Percentiles rank a stretch among this genome's conserved stretches.
phyloP scores from a whole-genome alignment of 2,797 vertebrate species.

The Okamejei kenojei region DNA sequence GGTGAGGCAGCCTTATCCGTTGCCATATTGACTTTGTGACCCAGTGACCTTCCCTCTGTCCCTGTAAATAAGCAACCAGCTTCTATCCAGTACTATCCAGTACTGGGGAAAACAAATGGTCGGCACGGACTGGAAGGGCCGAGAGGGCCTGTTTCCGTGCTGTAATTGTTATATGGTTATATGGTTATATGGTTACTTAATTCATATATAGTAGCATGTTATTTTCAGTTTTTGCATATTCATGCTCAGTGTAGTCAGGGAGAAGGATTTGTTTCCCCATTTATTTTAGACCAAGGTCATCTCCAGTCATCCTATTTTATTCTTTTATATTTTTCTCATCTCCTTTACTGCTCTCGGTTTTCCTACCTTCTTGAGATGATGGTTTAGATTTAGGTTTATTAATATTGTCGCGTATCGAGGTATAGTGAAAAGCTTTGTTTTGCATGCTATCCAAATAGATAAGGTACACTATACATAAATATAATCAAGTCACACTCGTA shows the following conservation, averaged over 20 bases:
- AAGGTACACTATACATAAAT: too few species aligned
- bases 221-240: not conserved
- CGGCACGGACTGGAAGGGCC: too few species aligned
- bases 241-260: not conserved
- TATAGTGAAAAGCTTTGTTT: too few species aligned
- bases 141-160: too few species aligned
- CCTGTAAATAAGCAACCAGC: not conserved
- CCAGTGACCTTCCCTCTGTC: not conserved
- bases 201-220: not conserved
- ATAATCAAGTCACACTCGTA: too few species aligned
- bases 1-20: too few species aligned
- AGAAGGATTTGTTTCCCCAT: not conserved
- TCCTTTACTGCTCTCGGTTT: not conserved
- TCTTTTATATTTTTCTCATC: not conserved
- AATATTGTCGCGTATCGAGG: too few species aligned
- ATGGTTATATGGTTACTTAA: too few species aligned
- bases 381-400: too few species aligned
- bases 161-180: too few species aligned
- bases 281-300: not conserved
- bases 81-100: not conserved
- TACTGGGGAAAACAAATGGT: too few species aligned
- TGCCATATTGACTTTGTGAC: not conserved
- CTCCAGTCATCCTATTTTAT: not conserved
- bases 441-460: too few species aligned
- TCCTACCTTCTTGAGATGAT: not conserved